Base-by-base conservation (phyloP, 2,797 vertebrate genomes). In the Chaetodon trifasciatus region DNA sequence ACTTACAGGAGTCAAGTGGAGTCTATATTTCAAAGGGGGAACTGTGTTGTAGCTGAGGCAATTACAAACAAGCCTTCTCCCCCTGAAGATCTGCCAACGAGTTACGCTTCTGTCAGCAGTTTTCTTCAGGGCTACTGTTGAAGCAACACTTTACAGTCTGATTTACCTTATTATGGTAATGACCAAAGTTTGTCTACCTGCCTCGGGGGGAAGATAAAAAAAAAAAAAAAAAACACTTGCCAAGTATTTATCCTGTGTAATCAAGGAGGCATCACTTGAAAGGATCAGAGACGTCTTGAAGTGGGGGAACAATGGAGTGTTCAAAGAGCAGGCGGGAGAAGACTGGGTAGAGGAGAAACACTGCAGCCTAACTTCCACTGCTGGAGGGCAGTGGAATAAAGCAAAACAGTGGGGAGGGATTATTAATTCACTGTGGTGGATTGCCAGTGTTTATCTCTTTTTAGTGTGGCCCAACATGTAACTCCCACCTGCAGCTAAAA, bases 111-210 rank as follows among this genome's bases (percentile, higher is more conserved):
- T 61, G 88, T 93, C 94, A 93, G 91, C 92, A 91, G 49, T 88
- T 90, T 93, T 84, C 89, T 83, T 76, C 52, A 12, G 74, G 74
- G 88, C 83, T 74, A 58, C 79, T 69, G 79, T 77, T 88, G 79
- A 88, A 77, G 79, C 84, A 81, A 89, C 77, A 69, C 81, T 90
- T 89, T 83, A 76, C 82, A 53, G 87, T 91, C 84, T 80, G 76
- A 91, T 84, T 85, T 88, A 89, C 74, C 81, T 86, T 92, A 86
- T 92, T 89, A 90, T 89, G 90, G 63, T 89, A 91, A 95, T 93
- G 81, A 78, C 61, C 67, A 81, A 89, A 85, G 86, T 88, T 89
- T 83, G 63, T 82, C 71, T 89, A 46, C 77, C 60, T 84, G 84
- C 82, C 88, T 87, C 28, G n/a, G 1, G 62, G 84, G 70, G 11